Base-by-base conservation (phyloP, 2,888 invertebrate species). In the Parapristionchus giblindavisi region DNA sequence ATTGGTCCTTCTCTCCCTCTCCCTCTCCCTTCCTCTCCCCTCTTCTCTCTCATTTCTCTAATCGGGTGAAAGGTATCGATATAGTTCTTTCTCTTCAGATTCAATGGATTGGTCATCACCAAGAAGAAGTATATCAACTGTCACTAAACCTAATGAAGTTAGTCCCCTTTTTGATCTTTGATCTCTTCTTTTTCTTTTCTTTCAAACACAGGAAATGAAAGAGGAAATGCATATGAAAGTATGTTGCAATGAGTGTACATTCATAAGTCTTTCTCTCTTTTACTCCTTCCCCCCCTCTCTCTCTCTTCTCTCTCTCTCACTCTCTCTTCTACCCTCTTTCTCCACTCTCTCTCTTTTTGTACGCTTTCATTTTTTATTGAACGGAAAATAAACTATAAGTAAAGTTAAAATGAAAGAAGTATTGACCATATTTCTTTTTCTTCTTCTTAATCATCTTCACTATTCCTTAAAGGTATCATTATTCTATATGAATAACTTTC, bases 71-170 rank as follows among this genome's bases (percentile, higher is more conserved):
- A 14, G 21, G 48, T 11, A 14, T 48, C 11, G 48, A 48, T 11
- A 11, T 48, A 48, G 48, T 48, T 48, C 48, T 11, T 21, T 21
- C 48, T 48, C 48, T 21, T 48, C 21, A 48, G 48, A 48, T 48
- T 21, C 48, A 21, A 11, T 14, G 11, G 48, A 48, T 14, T n/a
- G 61, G 6, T 21, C 38, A 2, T 68, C 77, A 43, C 79, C 77
- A 21, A 52, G 80, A 72, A 54, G 80, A 40, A 79, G 79, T 1
- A 79, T 79, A 34, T 80, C 80, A 14, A 80, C 80, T 3, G 77
- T 78, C 34, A 77, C 77, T n/a, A 73, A 74, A 1, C 80, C 79
- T 43, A 65, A 29, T 40, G 65, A 65, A 48, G 65, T 65, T 48
- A 29, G 21, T n/a, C 17, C 34, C 51, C 56, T 21, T 54, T 68